Evolutionary conservation across 2,797 vertebrate species (phyloP), one percentile per base, ranked within the genome.

Genomic region (Fundulus diaphanus): DNA sequence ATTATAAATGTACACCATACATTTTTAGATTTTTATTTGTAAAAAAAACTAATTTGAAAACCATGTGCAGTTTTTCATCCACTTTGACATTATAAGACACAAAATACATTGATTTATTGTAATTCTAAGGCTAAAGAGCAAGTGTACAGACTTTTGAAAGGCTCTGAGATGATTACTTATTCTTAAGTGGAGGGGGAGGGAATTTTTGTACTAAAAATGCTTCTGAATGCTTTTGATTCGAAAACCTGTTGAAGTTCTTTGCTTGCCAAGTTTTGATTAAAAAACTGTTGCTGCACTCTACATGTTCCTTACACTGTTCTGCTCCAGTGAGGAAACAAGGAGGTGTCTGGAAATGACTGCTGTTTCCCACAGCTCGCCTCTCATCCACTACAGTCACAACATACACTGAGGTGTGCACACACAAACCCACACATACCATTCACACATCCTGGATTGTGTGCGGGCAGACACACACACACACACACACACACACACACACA

Each of bases 311-410:
- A 51, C 73, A 73, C 74, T 74, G 86, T 83, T 87, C 57, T 79
- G 84, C 70, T 89, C 85, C 70, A 44, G 78, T 89, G 85, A 87
- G 79, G 77, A 87, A 86, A 86, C 83, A 77, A 57, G 61, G 31
- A 85, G 83, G 82, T 71, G 81, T 79, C 80, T 89, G 54, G 73
- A 90, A 87, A 88, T 81, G 80, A 84, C 85, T 79, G 76, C 81
- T 83, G 82, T 81, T 86, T 85, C 77, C 75, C 79, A 87, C 79
- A 81, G 84, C 82, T 89, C 86, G 85, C 76, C 72, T 82, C 81
- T 89, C 87, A 83, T 76, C 69, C 78, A 73, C 78, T 70, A 68
- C 78, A 72, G 69, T 71, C 76, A 74, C 74, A 87, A 61, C 70
- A 82, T 46, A 73, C 76, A 72, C 77, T 24, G 69, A 80, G 56